Evolutionary conservation across 2,797 vertebrate genomes (phyloP).

Genomic region (Macropus fuliginosus): DNA sequence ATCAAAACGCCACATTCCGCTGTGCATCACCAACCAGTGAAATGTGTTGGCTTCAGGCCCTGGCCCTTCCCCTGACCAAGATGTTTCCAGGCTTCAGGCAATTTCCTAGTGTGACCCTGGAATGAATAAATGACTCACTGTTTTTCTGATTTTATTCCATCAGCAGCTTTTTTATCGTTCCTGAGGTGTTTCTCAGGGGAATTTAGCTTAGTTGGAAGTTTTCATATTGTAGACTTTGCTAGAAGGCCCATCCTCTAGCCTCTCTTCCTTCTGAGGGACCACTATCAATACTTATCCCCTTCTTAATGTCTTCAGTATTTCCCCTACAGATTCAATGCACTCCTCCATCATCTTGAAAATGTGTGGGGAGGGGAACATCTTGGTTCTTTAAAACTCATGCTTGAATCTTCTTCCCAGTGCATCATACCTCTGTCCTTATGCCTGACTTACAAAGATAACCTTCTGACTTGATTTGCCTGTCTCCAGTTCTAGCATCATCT

Average conservation of each 20-base stretch:
- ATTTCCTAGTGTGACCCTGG: background rate
- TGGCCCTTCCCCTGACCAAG: background rate
- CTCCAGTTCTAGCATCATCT: background rate
- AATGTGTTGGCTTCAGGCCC: background rate
- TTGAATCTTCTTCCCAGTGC: background rate
- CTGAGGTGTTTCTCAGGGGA: background rate
- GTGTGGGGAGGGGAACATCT: background rate
- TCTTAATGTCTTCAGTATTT: constrained; percentile 8
- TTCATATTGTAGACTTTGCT: background rate
- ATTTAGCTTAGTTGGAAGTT: background rate
- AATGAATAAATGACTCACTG: background rate
- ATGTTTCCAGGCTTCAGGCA: background rate
- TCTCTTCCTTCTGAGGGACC: background rate
- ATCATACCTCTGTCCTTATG: background rate
- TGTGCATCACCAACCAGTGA: background rate
- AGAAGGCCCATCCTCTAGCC: background rate
- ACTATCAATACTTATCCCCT: background rate
- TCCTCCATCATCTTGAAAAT: background rate
- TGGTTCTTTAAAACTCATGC: background rate
- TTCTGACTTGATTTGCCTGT: background rate
- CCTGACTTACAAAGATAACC: background rate
- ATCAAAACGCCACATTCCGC: background rate
- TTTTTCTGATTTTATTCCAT: background rate
- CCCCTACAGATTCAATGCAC: background rate
- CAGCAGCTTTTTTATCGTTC: background rate